Percentiles rank a stretch among this genome's conserved stretches.
Conservation (phyloP, 2,113 vertebrate genomes). For the Phrynocephalus versicolor region DNA sequence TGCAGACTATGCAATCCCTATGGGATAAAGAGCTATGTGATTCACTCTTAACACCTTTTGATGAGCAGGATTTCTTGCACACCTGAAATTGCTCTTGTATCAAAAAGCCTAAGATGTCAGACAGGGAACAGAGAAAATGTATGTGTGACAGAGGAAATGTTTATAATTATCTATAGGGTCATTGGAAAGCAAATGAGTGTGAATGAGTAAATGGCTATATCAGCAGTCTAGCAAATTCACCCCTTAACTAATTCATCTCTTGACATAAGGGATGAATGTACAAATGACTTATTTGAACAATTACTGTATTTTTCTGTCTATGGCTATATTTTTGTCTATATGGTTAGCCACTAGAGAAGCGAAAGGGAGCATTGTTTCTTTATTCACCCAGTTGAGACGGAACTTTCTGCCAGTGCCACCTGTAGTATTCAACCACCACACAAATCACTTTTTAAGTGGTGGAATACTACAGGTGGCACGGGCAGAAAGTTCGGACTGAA, state of each 20-base stretch:
- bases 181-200: not conserved
- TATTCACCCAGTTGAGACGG: no score
- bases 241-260: not conserved
- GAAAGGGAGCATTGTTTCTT: no score
- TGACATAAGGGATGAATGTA: not conserved
- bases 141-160: not conserved
- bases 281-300: not conserved
- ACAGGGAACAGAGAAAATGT: not conserved
- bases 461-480: not conserved
- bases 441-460: not conserved
- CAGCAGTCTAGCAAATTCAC: not conserved
- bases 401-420: no score
- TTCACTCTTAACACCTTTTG: not conserved
- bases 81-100: not conserved
- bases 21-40: not conserved
- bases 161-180: not conserved
- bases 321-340: no score
- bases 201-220: not conserved
- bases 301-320: no score
- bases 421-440: no score
- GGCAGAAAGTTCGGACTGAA: not conserved
- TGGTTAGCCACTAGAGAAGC: no score
- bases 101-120: not conserved
- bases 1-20: not conserved
- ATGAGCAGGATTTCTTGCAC: not conserved